Evolutionary conservation across 2,888 invertebrate species (phyloP).

Genomic region (Hypomecis atomaria): DNA sequence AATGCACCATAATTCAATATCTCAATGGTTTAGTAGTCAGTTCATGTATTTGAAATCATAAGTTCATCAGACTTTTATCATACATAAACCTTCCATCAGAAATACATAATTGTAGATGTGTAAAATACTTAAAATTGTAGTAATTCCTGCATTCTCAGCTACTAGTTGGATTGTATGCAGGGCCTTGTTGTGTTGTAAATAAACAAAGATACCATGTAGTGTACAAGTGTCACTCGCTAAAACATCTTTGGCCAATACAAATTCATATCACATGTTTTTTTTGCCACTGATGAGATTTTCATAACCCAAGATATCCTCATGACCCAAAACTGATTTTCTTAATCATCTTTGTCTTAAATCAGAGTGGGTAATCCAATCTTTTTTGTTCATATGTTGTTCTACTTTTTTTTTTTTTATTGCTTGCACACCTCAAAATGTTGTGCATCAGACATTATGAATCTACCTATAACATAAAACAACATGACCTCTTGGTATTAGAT

Average conservation of each 20-base stretch:
- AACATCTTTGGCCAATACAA: constrained; percentile 15
- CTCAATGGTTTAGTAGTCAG: constrained; percentile 18
- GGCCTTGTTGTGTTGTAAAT: constrained; percentile 13
- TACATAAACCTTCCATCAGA: constrained; percentile 11
- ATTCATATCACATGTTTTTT: constrained; percentile 4
- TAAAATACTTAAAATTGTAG: constrained; percentile 13
- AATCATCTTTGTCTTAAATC: constrained; percentile 20
- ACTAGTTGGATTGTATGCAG: constrained; percentile 6
- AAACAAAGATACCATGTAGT: constrained; percentile 14
- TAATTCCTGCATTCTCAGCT: constrained; percentile 21
- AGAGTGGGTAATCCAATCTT: constrained; percentile 22
- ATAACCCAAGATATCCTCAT: constrained; percentile 13
- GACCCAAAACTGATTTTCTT: constrained; percentile 14
- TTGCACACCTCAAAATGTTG: constrained; percentile 7
- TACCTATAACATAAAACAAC: constrained; percentile 14
- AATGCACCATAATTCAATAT: constrained; percentile 11
- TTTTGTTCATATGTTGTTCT: constrained; percentile 4
- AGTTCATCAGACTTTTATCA: constrained; percentile 12
- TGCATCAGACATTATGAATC: neutral
- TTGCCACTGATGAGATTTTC: constrained; percentile 12
- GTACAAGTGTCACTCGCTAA: constrained; percentile 19
- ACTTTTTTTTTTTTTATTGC: neutral
- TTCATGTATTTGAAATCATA: constrained; percentile 15
- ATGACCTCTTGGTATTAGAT: constrained; percentile 28
- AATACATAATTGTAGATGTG: constrained; percentile 16